Base-by-base conservation (phyloP, 2,888 invertebrate genomes). In the Hedya salicella region DNA sequence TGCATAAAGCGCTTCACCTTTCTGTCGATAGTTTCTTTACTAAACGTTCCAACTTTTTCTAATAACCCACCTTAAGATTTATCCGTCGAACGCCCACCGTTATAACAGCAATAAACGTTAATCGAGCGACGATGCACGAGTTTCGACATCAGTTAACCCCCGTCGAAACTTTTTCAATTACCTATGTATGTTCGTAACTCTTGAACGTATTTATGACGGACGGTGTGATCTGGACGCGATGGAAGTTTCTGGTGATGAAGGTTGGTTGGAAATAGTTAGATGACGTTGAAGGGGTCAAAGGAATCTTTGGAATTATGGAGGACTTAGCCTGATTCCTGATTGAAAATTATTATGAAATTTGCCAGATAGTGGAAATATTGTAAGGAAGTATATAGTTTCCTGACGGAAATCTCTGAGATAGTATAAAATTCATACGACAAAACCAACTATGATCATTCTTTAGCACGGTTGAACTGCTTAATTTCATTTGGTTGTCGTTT, bases 141-240 rank as follows among this genome's bases (percentile, higher is more conserved):
- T 75, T 75, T 74, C 76, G 73, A 74, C 69, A 72, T 71, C 72
- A 75, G 75, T 83, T 81, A 85, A 86, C 86, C 87, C 85, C 76
- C 84, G 88, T 87, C 88, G 82, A 76, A 89, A 89, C 82, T 90
- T 90, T 90, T 91, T 91, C 91, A 91, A 91, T 91, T 89, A 91
- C 80, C 54, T 61, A 66, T 54, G 53, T 66, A 48, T 57, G 81
- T 78, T 75, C 74, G 67, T 87, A 87, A 82, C 73, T 74, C 70
- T 72, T 73, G 79, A 81, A 83, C 82, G 84, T 88, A 86, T 88
- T 88, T 86, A 86, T 82, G 82, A 79, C 77, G 72, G 72, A 78
- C 79, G 83, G 79, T 59, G 67, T 50, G 67, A 68, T 62, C 67
- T 65, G 59, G 54, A 68, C 70, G 69, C 68, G 40, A 60, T 62